phyloP scores from a whole-genome alignment of 2,113 vertebrate genomes.

The Acanthochromis polyacanthus region DNA sequence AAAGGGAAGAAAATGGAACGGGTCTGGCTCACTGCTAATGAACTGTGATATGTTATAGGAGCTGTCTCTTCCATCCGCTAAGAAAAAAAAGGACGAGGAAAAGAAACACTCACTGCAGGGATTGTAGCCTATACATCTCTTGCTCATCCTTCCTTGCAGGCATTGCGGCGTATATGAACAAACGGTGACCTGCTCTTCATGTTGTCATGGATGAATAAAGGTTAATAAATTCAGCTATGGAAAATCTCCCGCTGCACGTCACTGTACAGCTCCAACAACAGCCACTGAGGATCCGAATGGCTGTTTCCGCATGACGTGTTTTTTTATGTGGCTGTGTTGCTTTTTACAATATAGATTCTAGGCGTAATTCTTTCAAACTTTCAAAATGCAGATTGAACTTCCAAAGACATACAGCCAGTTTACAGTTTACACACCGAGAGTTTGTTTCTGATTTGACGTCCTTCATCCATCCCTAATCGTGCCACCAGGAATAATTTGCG shows the following conservation, averaged over 20 bases:
- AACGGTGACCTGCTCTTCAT: slow-evolving; percentile 46
- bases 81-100: slow-evolving; percentile 17
- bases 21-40: slow-evolving; percentile 67
- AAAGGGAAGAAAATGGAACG: slow-evolving; percentile 53
- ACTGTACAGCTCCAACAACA: not conserved
- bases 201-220: slow-evolving; percentile 50
- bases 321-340: too few species aligned
- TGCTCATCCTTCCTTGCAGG: slow-evolving; percentile 16
- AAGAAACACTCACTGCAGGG: slow-evolving; percentile 7
- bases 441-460: too few species aligned
- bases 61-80: slow-evolving; percentile 54
- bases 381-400: too few species aligned
- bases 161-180: slow-evolving; percentile 30
- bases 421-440: too few species aligned
- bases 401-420: too few species aligned
- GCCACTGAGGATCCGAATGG: not conserved
- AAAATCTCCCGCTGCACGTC: slow-evolving; percentile 2
- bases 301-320: too few species aligned
- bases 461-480: too few species aligned
- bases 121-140: slow-evolving; percentile 22
- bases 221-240: slow-evolving; percentile 43
- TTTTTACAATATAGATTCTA: too few species aligned
- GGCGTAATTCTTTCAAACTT: too few species aligned
- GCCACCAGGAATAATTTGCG: too few species aligned
- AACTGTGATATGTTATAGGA: slow-evolving; percentile 65